phyloP scores from a whole-genome alignment of 2,888 invertebrate species.

The Eupelmus urozonus region DNA sequence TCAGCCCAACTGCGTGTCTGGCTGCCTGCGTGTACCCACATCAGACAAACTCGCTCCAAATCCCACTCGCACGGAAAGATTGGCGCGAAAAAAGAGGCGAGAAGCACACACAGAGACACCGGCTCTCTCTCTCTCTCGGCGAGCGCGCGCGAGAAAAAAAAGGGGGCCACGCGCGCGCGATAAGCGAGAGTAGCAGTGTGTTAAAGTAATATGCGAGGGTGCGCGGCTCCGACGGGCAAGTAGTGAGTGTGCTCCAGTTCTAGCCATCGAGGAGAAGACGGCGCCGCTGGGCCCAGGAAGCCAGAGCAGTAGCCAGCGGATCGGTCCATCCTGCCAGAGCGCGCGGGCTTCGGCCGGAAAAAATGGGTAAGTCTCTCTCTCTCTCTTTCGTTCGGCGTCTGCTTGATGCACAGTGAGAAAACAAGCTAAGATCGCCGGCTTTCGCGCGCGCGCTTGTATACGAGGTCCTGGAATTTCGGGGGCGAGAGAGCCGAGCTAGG shows the following conservation, averaged over 20 bases:
- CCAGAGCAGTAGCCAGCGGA: background rate
- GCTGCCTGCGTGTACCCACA: too few species aligned
- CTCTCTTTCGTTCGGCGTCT: too few species aligned
- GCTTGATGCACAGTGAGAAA: too few species aligned
- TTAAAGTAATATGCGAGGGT: background rate
- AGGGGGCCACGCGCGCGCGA: background rate
- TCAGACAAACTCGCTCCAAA: background rate
- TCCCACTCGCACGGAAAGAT: background rate
- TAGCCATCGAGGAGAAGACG: background rate
- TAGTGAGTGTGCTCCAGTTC: slow-evolving; percentile 21
- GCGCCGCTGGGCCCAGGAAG: background rate
- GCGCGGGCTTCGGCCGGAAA: too few species aligned
- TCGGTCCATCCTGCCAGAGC: slow-evolving; percentile 18
- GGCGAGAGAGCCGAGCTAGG: too few species aligned
- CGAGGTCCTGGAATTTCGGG: too few species aligned
- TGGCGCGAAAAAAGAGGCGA: background rate
- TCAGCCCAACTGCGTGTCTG: too few species aligned
- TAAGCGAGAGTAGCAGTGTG: background rate
- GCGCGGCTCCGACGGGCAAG: background rate
- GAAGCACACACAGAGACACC: too few species aligned
- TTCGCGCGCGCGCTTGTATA: too few species aligned
- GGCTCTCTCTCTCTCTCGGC: too few species aligned
- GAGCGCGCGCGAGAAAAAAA: background rate
- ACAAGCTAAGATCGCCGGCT: too few species aligned
- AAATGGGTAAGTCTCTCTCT: slow-evolving; percentile 40